phyloP scores from a whole-genome alignment of 1,140 invertebrate genomes.

The Drosophila neocordata region DNA sequence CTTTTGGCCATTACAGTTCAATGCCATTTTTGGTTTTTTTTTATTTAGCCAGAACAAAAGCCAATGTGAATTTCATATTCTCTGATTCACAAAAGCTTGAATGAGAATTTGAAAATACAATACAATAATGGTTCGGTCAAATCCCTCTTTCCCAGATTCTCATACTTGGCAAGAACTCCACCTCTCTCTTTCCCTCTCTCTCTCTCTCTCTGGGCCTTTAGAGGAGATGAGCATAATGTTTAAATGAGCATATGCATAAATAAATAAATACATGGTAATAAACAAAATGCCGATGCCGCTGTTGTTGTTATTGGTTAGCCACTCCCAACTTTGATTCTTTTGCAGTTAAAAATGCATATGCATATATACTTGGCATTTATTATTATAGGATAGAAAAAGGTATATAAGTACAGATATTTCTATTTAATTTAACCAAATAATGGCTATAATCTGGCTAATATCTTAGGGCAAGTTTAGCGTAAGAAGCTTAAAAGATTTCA shows the following conservation, averaged over 20 bases:
- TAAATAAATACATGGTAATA: constrained; percentile 28
- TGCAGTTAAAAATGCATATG: constrained; percentile 9
- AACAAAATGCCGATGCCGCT: constrained; percentile 17
- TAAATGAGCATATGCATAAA: constrained; percentile 66
- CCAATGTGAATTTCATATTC: constrained; percentile 60
- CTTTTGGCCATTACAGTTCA: constrained; percentile 69
- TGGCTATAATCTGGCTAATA: neutral
- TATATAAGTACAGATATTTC: neutral
- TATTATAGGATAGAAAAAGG: constrained; percentile 3
- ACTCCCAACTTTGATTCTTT: constrained; percentile 11
- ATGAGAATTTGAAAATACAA: constrained; percentile 60
- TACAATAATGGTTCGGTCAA: constrained; percentile 39
- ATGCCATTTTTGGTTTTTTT: constrained; percentile 55
- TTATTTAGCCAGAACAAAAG: constrained; percentile 38
- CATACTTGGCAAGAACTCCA: neutral
- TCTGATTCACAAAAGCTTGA: constrained; percentile 67
- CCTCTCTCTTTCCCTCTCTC: neutral
- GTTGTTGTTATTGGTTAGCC: constrained; percentile 21
- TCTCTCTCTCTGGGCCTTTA: neutral
- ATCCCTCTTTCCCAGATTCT: no score
- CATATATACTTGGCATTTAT: neutral
- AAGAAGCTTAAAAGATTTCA: no score
- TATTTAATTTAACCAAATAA: neutral
- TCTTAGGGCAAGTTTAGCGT: neutral
- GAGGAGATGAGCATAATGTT: constrained; percentile 62